Conservation (phyloP, 2,888 invertebrate species). For the Hybos culiciformis region DNA sequence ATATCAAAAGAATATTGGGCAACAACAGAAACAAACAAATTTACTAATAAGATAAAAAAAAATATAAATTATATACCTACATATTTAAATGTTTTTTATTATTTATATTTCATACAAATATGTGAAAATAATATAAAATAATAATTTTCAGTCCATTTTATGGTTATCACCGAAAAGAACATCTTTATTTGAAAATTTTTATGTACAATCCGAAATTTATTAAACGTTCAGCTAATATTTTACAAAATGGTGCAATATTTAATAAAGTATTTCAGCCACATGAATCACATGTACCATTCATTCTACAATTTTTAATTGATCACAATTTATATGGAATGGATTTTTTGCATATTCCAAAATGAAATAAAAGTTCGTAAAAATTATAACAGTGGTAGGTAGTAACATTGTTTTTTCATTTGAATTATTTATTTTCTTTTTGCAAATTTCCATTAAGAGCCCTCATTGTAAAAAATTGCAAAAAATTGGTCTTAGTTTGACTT, state of each 20-base stretch:
- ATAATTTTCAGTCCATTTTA: conserved; percentile 94
- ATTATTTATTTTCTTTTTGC: too few species aligned
- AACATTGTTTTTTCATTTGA: too few species aligned
- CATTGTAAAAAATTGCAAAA: too few species aligned
- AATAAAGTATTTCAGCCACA: conserved; percentile 75
- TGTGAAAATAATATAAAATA: too few species aligned
- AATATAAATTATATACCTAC: too few species aligned
- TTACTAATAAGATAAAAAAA: too few species aligned
- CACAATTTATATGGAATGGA: conserved; percentile 98
- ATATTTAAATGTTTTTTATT: too few species aligned
- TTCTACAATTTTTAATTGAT: conserved; percentile 92
- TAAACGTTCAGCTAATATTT: conserved; percentile 62
- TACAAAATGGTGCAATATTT: conserved; percentile 72
- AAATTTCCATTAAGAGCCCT: too few species aligned
- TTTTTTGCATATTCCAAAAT: conserved; percentile 53
- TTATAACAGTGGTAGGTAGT: conserved; percentile 24
- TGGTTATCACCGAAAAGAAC: conserved; percentile 74
- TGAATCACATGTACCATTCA: conserved; percentile 86
- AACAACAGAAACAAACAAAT: too few species aligned
- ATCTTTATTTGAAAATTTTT: conserved; percentile 80
- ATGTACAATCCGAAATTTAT: conserved; percentile 79
- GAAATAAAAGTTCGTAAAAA: conserved; percentile 46
- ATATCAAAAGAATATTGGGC: too few species aligned
- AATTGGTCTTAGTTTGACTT: too few species aligned
- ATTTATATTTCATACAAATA: too few species aligned